These are phyloP conservation scores for Brachionus angularis DNA, from an alignment of 1,140 invertebrate genomes.

Conservation along the genomic window DNA sequence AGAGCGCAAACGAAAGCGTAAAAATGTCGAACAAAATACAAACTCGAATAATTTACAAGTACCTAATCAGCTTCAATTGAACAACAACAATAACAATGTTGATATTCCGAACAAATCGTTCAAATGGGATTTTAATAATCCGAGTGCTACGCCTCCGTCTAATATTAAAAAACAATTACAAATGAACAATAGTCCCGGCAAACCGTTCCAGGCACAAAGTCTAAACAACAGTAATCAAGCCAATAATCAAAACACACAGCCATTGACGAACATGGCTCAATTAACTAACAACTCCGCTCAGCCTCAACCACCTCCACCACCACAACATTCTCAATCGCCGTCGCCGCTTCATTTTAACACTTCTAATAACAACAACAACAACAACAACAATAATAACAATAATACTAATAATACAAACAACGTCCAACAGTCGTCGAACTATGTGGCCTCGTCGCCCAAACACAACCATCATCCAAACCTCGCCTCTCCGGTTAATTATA, in stretches of 20 bases:
- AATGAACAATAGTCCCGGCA: conserved; percentile 37
- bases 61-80: background rate
- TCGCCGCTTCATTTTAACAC: conserved; percentile 39
- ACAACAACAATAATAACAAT: conserved; percentile 24
- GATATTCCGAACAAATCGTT: conserved; percentile 16
- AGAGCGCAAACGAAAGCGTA: conserved; percentile 41
- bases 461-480: conserved; percentile 21
- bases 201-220: conserved; percentile 15
- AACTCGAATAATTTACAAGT: background rate
- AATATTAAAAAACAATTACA: conserved; percentile 32
- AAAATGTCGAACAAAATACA: conserved; percentile 18
- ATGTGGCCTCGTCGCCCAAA: conserved; percentile 26
- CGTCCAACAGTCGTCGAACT: background rate
- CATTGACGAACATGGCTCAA: conserved; percentile 2
- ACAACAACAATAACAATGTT: background rate
- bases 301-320: conserved; percentile 1
- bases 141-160: background rate
- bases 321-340: conserved; percentile 32
- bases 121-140: conserved; percentile 42
- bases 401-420: background rate
- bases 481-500: conserved; percentile 34
- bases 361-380: background rate
- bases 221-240: background rate
- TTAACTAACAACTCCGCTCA: background rate
- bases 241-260: conserved; percentile 32